A percentile compares a stretch with the other conserved stretches of the same genome.
Evolutionary conservation across 1,140 invertebrate genomes (phyloP).

Genomic region (Drosophila funebris): DNA sequence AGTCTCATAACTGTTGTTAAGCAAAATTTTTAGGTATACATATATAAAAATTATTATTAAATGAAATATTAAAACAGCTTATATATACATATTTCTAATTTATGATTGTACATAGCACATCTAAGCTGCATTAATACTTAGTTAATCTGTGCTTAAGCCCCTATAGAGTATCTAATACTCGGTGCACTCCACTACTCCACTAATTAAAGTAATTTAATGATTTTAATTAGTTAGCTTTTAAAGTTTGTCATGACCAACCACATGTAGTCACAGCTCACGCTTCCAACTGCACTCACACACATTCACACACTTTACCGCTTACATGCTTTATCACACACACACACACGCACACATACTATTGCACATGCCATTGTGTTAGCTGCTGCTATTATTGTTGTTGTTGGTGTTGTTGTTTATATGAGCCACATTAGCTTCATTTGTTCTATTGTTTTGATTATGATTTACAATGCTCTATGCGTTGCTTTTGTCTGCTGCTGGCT

Average conservation of each 20-base stretch:
- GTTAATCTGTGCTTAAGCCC: no score
- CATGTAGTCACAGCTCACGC: constrained; percentile 9
- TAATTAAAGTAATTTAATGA: constrained; percentile 1
- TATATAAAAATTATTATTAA: no score
- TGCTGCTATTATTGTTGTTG: constrained; percentile 5
- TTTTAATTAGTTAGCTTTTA: constrained; percentile 51
- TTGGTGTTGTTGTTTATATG: constrained; percentile 42
- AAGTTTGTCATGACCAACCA: constrained; percentile 31
- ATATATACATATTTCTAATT: no score
- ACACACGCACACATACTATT: background rate
- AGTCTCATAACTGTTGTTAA: no score
- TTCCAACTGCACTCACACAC: constrained; percentile 2
- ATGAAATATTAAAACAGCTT: no score
- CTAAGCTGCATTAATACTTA: no score
- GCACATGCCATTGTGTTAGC: background rate
- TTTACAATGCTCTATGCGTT: constrained; percentile 77
- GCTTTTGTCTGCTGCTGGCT: constrained; percentile 61
- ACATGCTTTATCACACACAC: background rate
- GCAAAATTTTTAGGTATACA: no score
- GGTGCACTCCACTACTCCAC: background rate
- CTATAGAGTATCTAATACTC: no score
- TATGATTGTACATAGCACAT: no score
- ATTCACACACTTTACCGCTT: background rate
- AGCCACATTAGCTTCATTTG: constrained; percentile 80
- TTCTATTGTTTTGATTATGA: constrained; percentile 83